Conservation (phyloP, 2,797 vertebrate species). For the Apodemus agrarius region DNA sequence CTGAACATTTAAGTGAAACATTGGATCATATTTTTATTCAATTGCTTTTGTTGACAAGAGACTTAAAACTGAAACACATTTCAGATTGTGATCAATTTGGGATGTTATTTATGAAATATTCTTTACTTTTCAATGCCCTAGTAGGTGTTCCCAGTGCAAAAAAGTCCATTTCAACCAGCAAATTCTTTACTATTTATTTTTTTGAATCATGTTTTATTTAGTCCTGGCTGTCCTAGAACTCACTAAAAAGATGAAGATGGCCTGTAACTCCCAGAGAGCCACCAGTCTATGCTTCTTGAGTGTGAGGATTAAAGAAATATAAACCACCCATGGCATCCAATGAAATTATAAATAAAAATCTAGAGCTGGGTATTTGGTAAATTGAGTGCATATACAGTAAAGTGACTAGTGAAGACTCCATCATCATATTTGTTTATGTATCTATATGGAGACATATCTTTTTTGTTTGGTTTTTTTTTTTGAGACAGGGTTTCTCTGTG, state of each 20-base stretch:
- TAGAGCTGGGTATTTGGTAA: background rate
- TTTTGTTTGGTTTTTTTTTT: too few relatives aligned
- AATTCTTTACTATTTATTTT: background rate
- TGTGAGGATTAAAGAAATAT: background rate
- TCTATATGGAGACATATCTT: too few relatives aligned
- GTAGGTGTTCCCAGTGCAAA: background rate
- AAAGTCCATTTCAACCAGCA: background rate
- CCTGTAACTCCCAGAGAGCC: background rate
- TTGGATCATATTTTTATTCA: background rate
- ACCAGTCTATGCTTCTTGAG: background rate
- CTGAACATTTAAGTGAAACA: background rate
- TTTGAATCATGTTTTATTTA: background rate
- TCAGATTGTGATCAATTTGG: background rate
- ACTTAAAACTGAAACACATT: background rate
- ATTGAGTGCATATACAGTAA: background rate
- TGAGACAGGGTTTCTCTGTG: too few relatives aligned
- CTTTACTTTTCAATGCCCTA: background rate
- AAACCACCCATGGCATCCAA: background rate
- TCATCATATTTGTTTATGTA: background rate
- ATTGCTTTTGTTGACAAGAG: background rate
- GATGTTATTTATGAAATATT: background rate
- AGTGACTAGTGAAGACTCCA: background rate
- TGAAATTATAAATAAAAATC: background rate
- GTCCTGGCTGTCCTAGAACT: background rate
- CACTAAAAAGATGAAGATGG: background rate